Conservation (phyloP, 2,113 vertebrate species). For the Mixornis gularis region DNA sequence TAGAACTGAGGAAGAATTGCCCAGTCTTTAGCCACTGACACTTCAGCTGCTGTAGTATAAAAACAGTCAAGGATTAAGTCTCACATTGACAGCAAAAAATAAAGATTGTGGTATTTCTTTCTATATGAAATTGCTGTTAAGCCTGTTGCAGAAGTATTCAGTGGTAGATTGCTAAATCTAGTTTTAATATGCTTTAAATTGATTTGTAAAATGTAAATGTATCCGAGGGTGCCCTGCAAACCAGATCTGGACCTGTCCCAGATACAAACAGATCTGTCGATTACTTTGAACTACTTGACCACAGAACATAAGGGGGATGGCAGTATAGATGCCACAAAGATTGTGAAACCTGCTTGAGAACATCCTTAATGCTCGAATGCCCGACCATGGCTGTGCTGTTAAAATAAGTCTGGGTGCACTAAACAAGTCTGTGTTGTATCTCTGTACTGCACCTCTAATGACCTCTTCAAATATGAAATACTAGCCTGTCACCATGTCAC, state of each 20-base stretch:
- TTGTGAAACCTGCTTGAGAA: background rate
- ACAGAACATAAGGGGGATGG: background rate
- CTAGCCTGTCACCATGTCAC: background rate
- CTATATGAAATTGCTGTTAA: background rate
- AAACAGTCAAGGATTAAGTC: slow-evolving; percentile 10
- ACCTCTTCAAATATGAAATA: background rate
- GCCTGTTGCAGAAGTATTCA: background rate
- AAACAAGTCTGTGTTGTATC: background rate
- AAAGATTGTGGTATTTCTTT: background rate
- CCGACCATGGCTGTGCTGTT: background rate
- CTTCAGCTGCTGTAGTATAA: slow-evolving; percentile 82
- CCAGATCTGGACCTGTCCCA: background rate
- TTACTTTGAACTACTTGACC: background rate
- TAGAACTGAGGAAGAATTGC: slow-evolving; percentile 94
- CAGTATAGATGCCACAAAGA: background rate
- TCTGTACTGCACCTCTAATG: background rate
- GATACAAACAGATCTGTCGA: background rate
- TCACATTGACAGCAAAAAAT: background rate
- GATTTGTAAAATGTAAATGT: background rate
- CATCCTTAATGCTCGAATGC: background rate
- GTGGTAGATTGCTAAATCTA: background rate
- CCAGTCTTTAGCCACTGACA: slow-evolving; percentile 98
- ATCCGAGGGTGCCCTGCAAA: background rate
- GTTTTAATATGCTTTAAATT: background rate
- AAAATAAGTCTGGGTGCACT: background rate